Evolutionary conservation across 2,113 vertebrate species (phyloP), one percentile per base, ranked within the genome.

Genomic region (Zootoca vivipara): DNA sequence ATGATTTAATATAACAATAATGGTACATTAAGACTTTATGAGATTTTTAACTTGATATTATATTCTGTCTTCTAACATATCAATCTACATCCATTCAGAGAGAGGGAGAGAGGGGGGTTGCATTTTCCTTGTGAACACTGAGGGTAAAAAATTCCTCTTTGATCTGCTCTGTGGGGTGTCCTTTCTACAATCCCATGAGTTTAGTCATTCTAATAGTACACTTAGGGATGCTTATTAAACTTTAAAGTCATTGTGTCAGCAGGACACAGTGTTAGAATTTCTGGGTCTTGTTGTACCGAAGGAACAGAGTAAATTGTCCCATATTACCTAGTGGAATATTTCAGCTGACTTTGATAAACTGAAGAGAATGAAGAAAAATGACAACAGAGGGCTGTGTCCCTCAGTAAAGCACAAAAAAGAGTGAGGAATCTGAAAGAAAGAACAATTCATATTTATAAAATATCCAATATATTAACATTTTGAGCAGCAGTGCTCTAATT

Each of bases 201-300:
- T 89, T 85, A 84, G 64, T 85, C 65, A 79, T 84, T 89, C 65
- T 85, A 89, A 89, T 90, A 83, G 82, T 78, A 46, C 85, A 86
- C 42, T 78, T 86, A 86, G 85, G 78, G 62, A 82, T 86, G 62
- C 26, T 58, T 83, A 83, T 86, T 90, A 82, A 83, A 86, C 72
- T 83, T 90, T 86, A 82, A 86, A 86, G 83, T 40, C 42, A 67
- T 40, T 58, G 42, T 78, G 78, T 64, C 73, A 82, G 85, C 46
- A 78, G 85, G 62, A 70, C 79, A 56, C 8, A 83, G 22, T 82
- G 40, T 75, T 79, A 81, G 30, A 81, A 86, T 77, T 58, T 75
- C 35, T 75, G 70, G 65, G 26, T 78, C 42, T 35, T 24, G 42
- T 82, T 86, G 28, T 40, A 56, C 12, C 13, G 7, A 38, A 77